A percentile compares a stretch with the other conserved stretches of the same genome.
phyloP scores from a whole-genome alignment of 2,797 vertebrate genomes.

The Cheirogaleus major region DNA sequence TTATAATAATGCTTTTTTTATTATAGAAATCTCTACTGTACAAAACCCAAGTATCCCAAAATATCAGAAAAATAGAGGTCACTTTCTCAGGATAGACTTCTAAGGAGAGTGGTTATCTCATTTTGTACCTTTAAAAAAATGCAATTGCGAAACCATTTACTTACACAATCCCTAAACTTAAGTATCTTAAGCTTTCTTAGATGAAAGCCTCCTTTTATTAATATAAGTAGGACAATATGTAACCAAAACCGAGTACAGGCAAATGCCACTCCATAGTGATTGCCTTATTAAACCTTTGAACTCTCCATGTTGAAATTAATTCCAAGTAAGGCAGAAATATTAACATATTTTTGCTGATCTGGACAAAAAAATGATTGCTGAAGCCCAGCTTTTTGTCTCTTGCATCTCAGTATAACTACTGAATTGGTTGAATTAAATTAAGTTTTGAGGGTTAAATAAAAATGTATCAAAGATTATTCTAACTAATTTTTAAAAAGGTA shows the following conservation, averaged over 20 bases:
- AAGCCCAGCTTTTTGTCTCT: conserved; percentile 32
- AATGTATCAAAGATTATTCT: conserved; percentile 32
- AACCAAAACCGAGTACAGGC: neutral
- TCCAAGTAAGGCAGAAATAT: conserved; percentile 11
- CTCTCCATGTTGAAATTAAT: neutral
- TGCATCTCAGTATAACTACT: neutral
- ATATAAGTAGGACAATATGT: neutral
- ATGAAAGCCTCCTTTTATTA: conserved; percentile 40
- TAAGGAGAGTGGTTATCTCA: neutral
- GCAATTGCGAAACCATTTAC: conserved; percentile 20
- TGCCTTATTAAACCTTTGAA: conserved; percentile 50
- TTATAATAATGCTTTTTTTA: neutral
- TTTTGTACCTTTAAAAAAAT: conserved; percentile 34
- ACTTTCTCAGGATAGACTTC: conserved; percentile 3
- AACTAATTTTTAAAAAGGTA: conserved; percentile 36
- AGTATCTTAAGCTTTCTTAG: neutral
- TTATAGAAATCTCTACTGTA: neutral
- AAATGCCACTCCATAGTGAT: neutral
- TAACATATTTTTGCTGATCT: conserved; percentile 13
- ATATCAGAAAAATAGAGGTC: neutral
- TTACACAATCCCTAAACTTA: neutral
- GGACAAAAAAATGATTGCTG: conserved; percentile 31
- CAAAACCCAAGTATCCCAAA: neutral
- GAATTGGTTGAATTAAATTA: conserved; percentile 32
- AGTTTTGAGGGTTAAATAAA: conserved; percentile 45